Evolutionary conservation across 2,797 vertebrate genomes (phyloP).

Genomic region (Premnoplex brunnescens): DNA sequence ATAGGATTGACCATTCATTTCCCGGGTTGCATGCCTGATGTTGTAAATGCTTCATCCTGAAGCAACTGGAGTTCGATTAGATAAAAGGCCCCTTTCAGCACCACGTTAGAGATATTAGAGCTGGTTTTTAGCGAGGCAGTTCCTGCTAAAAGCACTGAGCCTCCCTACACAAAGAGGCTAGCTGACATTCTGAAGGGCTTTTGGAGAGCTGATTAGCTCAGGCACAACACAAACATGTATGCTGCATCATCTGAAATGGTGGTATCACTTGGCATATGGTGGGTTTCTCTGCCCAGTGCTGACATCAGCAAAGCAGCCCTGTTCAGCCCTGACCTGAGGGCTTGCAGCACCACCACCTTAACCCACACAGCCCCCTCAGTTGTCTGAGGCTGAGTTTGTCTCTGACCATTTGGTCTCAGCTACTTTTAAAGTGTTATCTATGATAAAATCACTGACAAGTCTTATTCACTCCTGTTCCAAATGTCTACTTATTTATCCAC

Average conservation of each 20-base stretch:
- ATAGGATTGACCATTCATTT: not conserved
- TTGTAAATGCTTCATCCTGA: not conserved
- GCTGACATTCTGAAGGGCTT: not conserved
- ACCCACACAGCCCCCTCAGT: not conserved
- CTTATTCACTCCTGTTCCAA: not conserved
- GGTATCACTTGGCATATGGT: not conserved
- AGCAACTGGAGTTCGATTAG: not conserved
- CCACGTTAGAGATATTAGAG: not conserved
- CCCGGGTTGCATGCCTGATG: not conserved
- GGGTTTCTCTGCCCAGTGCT: not conserved
- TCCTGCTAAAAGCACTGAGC: not conserved
- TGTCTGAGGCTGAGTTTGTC: not conserved
- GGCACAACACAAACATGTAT: fast-evolving
- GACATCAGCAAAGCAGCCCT: not conserved
- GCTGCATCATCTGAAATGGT: not conserved
- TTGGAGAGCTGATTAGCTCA: not conserved
- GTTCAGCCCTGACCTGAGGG: not conserved
- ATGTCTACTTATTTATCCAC: not conserved
- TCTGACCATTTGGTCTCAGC: fast-evolving
- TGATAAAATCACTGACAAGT: not conserved
- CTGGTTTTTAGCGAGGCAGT: not conserved
- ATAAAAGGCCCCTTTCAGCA: slow-evolving; percentile 18
- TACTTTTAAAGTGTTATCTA: not conserved
- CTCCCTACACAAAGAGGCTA: not conserved
- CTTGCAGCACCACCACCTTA: not conserved